Conservation (phyloP, 2,797 vertebrate species). For the Clarias laeviceps region DNA sequence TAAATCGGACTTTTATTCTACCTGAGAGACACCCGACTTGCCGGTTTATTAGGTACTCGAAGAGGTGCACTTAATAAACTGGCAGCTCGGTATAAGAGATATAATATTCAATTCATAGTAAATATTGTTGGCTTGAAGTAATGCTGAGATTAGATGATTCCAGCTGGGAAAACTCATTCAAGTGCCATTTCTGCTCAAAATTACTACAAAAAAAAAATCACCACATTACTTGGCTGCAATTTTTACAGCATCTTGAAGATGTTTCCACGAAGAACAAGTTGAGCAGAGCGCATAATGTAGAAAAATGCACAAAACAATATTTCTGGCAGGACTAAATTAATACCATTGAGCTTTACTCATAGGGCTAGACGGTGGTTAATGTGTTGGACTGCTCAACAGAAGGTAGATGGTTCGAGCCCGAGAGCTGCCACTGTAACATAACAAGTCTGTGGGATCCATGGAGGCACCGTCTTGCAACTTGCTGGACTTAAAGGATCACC, state of each 20-base stretch:
- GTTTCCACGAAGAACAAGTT: neutral
- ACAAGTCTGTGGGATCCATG: too few species aligned
- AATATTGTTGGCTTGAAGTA: slow-evolving; percentile 4
- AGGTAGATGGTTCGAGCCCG: too few species aligned
- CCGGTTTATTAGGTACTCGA: slow-evolving; percentile 12
- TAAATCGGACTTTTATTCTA: slow-evolving; percentile 16
- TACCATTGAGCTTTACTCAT: neutral
- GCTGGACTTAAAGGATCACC: too few species aligned
- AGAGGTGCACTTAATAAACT: slow-evolving; percentile 13
- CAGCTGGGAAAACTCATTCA: neutral
- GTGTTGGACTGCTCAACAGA: too few species aligned
- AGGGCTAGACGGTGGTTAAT: too few species aligned
- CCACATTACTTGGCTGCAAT: neutral
- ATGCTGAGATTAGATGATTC: slow-evolving; percentile 10
- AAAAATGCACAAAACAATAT: neutral
- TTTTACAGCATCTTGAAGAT: neutral
- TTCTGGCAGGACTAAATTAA: neutral
- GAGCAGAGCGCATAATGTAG: neutral
- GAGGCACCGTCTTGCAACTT: too few species aligned
- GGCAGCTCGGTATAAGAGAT: neutral
- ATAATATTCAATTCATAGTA: slow-evolving; percentile 22
- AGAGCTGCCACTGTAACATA: too few species aligned
- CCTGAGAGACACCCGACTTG: neutral
- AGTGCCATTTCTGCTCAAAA: slow-evolving; percentile 16
- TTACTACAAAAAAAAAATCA: neutral